Base-by-base conservation (phyloP, 2,113 vertebrate genomes). In the Lanius collurio region DNA sequence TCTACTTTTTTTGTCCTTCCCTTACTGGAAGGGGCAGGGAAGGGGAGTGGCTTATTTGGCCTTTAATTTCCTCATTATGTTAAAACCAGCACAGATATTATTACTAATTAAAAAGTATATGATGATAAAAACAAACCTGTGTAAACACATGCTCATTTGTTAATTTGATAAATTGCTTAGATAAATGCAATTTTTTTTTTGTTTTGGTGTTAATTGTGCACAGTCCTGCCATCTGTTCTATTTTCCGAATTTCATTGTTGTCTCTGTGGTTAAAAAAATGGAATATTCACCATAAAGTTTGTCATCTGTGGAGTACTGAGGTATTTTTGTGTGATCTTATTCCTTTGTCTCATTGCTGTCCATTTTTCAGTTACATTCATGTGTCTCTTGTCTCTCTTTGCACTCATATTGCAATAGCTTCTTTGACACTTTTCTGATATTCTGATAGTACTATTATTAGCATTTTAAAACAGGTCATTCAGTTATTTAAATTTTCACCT, bases 161-260 rank as follows among this genome's bases (percentile, higher is more conserved):
- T 75, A 53, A 30, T 22, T 63, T 35, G 5, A 15, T 22, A 42
- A 59, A 59, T 15, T 30, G 9, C 17, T 57, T 50, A 46, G 19
- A 79, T 10, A 82, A 74, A 75, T 37, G 1, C 42, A 6, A 18
- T 30, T 30, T 53, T 53, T 24, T 53, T 53, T 73, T 23, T 83
- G 7, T 0, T 2, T 7, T 63, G 7, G 3, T 68, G 16, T 75
- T 6, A 5, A 4, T 26, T 71, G 12, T 52, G 4, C 4, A 42
- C 2, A 10, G 13, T 62, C 69, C 60, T 3, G 27, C 42, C 5
- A 35, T 39, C 16, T 52, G 8, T 78, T 31, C 8, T 56, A 7
- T 31, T 91, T 22, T 74, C 11, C 31, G 81, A 77, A 64, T 65
- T 69, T 62, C 9, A 9, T 7, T 83, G 37, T 41, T 8, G 4